phyloP scores from a whole-genome alignment of 2,113 vertebrate genomes.

The Scartelaos histophorus region DNA sequence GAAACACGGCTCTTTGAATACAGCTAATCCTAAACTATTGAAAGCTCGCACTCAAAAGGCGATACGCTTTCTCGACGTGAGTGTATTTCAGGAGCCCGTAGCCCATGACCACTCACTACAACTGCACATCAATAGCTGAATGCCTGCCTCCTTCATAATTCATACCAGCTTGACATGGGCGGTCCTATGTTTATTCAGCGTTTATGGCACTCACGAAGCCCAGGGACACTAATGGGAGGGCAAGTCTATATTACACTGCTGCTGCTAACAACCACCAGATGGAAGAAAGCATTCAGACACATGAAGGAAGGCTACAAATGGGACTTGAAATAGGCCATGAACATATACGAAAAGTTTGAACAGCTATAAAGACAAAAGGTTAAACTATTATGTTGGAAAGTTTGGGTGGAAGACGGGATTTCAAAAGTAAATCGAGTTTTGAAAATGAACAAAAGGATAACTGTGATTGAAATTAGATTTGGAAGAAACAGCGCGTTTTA shows the following conservation, averaged over 20 bases:
- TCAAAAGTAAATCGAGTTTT: too few species aligned
- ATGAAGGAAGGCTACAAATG: not conserved
- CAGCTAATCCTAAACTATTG: not conserved
- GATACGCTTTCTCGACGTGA: conserved; percentile 10
- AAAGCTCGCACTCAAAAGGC: not conserved
- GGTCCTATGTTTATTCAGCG: conserved; percentile 5
- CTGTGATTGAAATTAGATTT: too few species aligned
- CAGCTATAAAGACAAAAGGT: not conserved
- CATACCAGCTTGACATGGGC: conserved; percentile 25
- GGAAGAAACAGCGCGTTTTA: too few species aligned
- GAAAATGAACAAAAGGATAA: too few species aligned
- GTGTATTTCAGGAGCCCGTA: conserved; percentile 7
- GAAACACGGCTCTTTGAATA: not conserved
- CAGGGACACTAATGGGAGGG: conserved; percentile 5
- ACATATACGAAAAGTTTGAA: not conserved
- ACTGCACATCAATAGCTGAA: conserved; percentile 37
- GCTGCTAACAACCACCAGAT: conserved; percentile 11
- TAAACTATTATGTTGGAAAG: not conserved
- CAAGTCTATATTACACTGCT: conserved; percentile 13
- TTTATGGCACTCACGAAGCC: not conserved
- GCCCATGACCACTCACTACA: conserved; percentile 1
- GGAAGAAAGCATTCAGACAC: not conserved
- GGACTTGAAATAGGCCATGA: not conserved
- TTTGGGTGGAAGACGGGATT: too few species aligned
- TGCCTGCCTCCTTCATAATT: conserved; percentile 54